Evolutionary conservation across 2,113 vertebrate genomes (phyloP).

Genomic region (Edolisoma coerulescens): DNA sequence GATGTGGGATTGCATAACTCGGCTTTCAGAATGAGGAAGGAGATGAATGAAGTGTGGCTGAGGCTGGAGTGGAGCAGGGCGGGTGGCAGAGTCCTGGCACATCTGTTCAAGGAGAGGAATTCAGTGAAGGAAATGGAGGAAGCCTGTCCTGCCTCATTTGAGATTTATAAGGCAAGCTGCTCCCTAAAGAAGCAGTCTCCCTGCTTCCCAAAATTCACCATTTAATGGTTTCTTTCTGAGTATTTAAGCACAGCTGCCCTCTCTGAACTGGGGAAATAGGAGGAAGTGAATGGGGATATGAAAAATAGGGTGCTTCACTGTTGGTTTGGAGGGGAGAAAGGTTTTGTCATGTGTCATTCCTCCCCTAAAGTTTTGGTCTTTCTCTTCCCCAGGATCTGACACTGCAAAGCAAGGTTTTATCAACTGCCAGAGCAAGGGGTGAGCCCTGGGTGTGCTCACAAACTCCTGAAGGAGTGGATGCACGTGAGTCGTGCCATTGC

Average conservation of each 20-base stretch:
- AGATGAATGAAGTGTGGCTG: background rate
- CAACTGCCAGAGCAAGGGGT: background rate
- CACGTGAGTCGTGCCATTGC: accelerated
- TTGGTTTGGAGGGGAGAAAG: too few relatives aligned
- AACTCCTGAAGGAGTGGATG: background rate
- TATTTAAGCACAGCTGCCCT: background rate
- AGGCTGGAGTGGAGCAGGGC: background rate
- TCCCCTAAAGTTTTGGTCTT: background rate
- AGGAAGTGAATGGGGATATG: background rate
- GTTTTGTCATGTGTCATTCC: background rate
- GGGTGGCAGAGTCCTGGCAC: background rate
- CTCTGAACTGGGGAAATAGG: background rate
- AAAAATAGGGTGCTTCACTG: background rate
- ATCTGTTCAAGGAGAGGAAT: background rate
- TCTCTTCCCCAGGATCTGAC: background rate
- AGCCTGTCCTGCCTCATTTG: background rate
- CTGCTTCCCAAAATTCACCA: background rate
- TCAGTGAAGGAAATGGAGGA: background rate
- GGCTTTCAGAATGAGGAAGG: background rate
- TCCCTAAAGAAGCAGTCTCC: background rate
- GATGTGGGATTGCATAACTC: background rate
- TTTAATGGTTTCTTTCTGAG: background rate
- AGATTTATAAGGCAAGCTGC: background rate
- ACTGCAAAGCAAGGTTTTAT: background rate
- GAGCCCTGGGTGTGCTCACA: background rate